Conservation (phyloP, 2,797 vertebrate species). For the Gambusia yucatana region DNA sequence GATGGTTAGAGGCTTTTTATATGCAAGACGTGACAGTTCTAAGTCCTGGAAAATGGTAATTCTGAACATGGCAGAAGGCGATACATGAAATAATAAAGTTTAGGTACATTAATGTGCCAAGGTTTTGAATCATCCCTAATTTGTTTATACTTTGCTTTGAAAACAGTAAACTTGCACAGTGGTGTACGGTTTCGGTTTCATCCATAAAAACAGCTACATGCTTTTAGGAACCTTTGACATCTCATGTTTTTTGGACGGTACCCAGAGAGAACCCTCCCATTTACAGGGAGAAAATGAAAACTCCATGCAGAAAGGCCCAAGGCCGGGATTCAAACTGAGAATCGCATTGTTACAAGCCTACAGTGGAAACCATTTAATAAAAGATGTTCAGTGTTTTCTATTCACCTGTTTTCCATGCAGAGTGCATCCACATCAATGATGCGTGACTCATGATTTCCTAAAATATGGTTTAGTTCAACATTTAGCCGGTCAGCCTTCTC, state of each 20-base stretch:
- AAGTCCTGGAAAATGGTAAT: background rate
- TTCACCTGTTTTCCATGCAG: constrained; percentile 96
- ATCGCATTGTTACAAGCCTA: background rate
- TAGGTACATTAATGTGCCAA: background rate
- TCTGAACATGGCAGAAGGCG: background rate
- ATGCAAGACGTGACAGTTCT: background rate
- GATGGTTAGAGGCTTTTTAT: background rate
- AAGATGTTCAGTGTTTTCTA: background rate
- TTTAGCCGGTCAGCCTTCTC: constrained; percentile 93
- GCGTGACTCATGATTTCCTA: constrained; percentile 89
- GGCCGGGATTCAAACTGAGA: background rate
- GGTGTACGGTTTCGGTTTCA: background rate
- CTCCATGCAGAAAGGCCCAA: background rate
- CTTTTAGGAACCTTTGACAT: background rate
- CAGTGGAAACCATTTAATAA: background rate
- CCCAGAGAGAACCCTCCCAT: background rate
- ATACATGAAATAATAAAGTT: background rate
- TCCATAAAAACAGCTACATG: background rate
- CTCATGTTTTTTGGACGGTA: background rate
- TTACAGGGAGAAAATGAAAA: background rate
- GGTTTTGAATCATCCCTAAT: background rate
- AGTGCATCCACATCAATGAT: constrained; percentile 94
- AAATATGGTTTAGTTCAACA: constrained; percentile 91
- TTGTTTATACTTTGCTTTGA: background rate
- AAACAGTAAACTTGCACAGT: background rate